Percentiles rank a stretch among this genome's conserved stretches.
phyloP scores from a whole-genome alignment of 2,113 vertebrate genomes.

The Thymallus thymallus region DNA sequence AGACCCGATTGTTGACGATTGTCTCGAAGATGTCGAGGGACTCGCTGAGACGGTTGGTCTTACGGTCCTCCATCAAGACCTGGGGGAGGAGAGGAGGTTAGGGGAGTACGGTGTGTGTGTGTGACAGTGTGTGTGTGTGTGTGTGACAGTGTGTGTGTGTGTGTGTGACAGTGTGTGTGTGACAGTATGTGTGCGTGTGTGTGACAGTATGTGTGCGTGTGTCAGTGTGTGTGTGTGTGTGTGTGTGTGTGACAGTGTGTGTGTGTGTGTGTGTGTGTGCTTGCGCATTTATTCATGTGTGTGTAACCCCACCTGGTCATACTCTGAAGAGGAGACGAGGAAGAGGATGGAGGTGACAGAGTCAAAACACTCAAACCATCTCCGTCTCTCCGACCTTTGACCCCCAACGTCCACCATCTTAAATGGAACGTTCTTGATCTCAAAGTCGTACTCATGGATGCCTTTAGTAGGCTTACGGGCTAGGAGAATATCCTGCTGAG shows the following conservation, averaged over 20 bases:
- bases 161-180: not conserved
- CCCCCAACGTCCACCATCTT: slow-evolving; percentile 98
- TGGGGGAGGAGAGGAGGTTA: slow-evolving; percentile 14
- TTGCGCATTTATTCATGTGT: too few relatives aligned
- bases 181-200: too few relatives aligned
- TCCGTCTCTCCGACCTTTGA: slow-evolving; percentile 89
- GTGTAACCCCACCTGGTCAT: slow-evolving; percentile 78
- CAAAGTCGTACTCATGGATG: slow-evolving; percentile 95
- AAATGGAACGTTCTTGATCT: slow-evolving; percentile 97
- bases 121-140: not conserved
- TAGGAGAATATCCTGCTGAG: slow-evolving; percentile 92
- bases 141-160: not conserved
- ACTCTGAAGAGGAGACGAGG: slow-evolving; percentile 94
- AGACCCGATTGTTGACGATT: slow-evolving; percentile 96
- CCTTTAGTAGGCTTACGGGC: slow-evolving; percentile 95
- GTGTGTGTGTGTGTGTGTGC: not conserved
- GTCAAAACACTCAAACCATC: slow-evolving; percentile 98
- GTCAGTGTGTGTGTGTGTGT: not conserved
- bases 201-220: too few relatives aligned
- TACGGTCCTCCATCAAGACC: slow-evolving; percentile 97
- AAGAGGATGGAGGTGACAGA: slow-evolving; percentile 96
- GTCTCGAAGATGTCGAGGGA: slow-evolving; percentile 99
- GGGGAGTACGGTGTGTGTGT: not conserved
- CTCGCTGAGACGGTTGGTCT: slow-evolving; percentile 92
- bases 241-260: too few relatives aligned